Percentiles rank a stretch among this genome's conserved stretches.
phyloP scores from a whole-genome alignment of 1,140 invertebrate genomes.

The Drosophila arawakana region DNA sequence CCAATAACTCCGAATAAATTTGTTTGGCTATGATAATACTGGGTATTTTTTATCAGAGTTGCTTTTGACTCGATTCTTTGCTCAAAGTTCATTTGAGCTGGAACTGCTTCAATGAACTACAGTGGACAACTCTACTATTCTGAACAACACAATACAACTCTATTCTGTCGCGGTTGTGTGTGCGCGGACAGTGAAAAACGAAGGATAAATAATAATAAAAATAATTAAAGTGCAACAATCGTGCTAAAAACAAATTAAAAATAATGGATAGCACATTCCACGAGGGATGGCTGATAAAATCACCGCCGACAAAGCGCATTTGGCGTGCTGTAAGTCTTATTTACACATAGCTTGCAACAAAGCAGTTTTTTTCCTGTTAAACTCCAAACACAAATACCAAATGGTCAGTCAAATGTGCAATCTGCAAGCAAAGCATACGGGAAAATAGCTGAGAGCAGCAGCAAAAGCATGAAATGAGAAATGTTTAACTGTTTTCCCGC shows the following conservation, averaged over 20 bases:
- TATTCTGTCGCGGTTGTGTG: conserved; percentile 34
- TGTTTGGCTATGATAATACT: neutral
- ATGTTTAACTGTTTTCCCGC: conserved; percentile 38
- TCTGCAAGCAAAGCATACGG: conserved; percentile 45
- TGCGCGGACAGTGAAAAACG: conserved; percentile 36
- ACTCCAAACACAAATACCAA: conserved; percentile 41
- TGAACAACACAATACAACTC: neutral
- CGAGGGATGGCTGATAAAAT: conserved; percentile 96
- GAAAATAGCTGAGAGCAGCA: conserved; percentile 38
- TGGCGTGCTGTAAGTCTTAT: conserved; percentile 92
- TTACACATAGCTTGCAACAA: conserved; percentile 18
- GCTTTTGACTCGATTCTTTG: neutral
- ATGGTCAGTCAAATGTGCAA: conserved; percentile 56
- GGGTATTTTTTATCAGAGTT: neutral
- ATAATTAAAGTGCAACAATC: conserved; percentile 15
- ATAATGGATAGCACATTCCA: conserved; percentile 87
- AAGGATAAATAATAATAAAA: conserved; percentile 16
- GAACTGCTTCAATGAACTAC: too few relatives aligned
- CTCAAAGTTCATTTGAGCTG: too few relatives aligned
- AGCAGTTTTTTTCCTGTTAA: conserved; percentile 24
- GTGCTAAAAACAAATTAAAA: conserved; percentile 8
- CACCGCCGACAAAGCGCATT: conserved; percentile 93
- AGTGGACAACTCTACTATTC: too few relatives aligned
- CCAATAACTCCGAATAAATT: too few relatives aligned
- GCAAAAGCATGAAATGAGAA: conserved; percentile 33